Base-by-base conservation (phyloP, 2,888 invertebrate species). In the Troides aeacus region DNA sequence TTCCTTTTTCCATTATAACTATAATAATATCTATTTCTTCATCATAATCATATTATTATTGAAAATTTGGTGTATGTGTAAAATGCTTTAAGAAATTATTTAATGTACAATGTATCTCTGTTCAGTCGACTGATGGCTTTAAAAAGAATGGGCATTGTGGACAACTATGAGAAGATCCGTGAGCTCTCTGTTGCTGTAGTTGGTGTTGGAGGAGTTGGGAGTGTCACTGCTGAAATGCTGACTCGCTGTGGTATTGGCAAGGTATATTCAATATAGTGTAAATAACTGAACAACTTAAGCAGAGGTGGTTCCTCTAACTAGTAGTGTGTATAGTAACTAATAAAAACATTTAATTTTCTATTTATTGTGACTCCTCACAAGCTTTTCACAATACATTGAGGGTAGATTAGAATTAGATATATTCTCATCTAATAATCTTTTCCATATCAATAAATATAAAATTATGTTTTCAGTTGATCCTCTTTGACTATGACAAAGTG, bases 181-280 rank as follows among this genome's bases (percentile, higher is more conserved):
- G 95, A 96, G 53, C 95, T 95, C 85, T 95, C 98, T 0, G 97
- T 99, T 5, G 98, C 97, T 8, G 95, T 99, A 57, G 98, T 99
- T 15, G 99, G 99, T 5, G 96, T 99, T 0, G 99, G 99, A 1
- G 99, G 99, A 53, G 99, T 99, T n/a, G 99, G 99, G 59, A 99
- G 99, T 93, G 99, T 99, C 2, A 98, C 99, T 1, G 99, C 99
- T 58, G 99, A 99, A 93, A 99, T 99, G 99, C 93, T 99, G 65
- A 99, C 99, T 2, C 93, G 99, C 73, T 99, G 99, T 89, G 99
- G 99, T 1, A 97, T 99, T 75, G 99, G 99, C 74, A 98, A 99
- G 94, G 96, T 97, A 76, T 70, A 53, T 57, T 53, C 12, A 5
- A 50, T 59, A 1, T 53, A 36, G 8, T 39, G 39, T 39, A 39